Percentiles rank a stretch among this genome's conserved stretches.
These are phyloP conservation scores for Theretra japonica DNA, from an alignment of 2,888 invertebrate species.

Conservation along the genomic window DNA sequence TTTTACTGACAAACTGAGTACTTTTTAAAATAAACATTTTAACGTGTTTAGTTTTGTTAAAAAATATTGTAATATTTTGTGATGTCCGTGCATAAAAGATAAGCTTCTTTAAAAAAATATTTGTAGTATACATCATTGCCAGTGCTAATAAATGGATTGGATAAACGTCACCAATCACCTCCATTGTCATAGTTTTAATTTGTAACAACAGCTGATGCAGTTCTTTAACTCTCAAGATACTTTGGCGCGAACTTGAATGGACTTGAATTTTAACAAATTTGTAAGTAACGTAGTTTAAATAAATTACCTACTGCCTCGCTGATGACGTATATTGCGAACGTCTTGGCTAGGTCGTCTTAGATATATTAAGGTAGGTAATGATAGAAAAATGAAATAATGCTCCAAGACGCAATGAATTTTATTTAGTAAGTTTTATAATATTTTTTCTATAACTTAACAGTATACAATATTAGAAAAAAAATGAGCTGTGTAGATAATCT, in stretches of 20 bases:
- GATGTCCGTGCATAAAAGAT: too few relatives aligned
- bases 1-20: too few relatives aligned
- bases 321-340: too few relatives aligned
- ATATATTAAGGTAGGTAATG: not conserved
- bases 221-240: not conserved
- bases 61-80: too few relatives aligned
- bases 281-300: too few relatives aligned
- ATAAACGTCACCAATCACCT: slow-evolving; percentile 20
- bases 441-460: not conserved
- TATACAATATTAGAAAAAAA: slow-evolving; percentile 36
- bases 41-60: too few relatives aligned
- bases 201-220: not conserved
- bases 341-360: too few relatives aligned
- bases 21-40: too few relatives aligned
- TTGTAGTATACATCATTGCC: not conserved
- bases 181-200: not conserved
- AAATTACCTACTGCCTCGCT: too few relatives aligned
- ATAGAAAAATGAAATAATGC: not conserved
- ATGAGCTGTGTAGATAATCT: slow-evolving; percentile 55
- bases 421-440: slow-evolving; percentile 19
- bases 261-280: too few relatives aligned
- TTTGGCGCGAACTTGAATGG: not conserved
- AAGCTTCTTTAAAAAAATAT: not conserved
- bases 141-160: not conserved
- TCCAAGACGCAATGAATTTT: slow-evolving; percentile 11